Conservation (phyloP, 2,797 vertebrate species). For the Antrozous pallidus region DNA sequence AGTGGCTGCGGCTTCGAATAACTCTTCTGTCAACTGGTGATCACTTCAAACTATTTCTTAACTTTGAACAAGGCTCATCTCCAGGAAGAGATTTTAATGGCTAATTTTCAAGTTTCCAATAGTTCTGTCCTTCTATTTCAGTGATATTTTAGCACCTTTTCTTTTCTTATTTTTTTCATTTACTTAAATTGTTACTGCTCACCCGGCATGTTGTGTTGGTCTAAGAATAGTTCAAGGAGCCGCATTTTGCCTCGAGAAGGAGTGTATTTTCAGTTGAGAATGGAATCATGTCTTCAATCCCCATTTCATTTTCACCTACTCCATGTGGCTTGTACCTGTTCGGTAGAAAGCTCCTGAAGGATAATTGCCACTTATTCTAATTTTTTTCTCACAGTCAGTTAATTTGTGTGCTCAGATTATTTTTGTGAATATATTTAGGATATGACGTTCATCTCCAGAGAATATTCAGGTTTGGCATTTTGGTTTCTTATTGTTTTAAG, state of each 20-base stretch:
- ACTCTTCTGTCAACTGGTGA: neutral
- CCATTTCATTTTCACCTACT: slow-evolving; percentile 44
- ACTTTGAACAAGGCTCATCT: neutral
- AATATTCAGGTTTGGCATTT: slow-evolving; percentile 40
- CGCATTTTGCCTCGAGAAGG: neutral
- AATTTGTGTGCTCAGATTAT: slow-evolving; percentile 35
- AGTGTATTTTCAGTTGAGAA: slow-evolving; percentile 8
- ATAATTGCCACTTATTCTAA: slow-evolving; percentile 44
- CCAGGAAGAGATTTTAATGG: neutral
- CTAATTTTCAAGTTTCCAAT: neutral
- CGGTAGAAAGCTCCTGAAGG: neutral
- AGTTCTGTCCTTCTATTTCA: neutral
- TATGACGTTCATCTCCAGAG: slow-evolving; percentile 1
- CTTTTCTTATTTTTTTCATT: neutral
- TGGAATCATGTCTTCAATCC: neutral
- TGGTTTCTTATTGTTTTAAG: slow-evolving; percentile 36
- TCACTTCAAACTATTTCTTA: neutral
- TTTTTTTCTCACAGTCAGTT: slow-evolving; percentile 26
- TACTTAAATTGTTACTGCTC: slow-evolving; percentile 13
- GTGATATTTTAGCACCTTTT: neutral
- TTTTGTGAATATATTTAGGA: slow-evolving; percentile 41
- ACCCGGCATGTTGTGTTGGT: neutral
- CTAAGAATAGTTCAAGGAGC: neutral
- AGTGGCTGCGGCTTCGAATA: neutral
- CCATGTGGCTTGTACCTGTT: neutral